Percentiles rank a stretch among this genome's conserved stretches.
These are phyloP conservation scores for Phrynosoma blainvillii DNA, from an alignment of 2,113 vertebrate species.

Conservation along the genomic window DNA sequence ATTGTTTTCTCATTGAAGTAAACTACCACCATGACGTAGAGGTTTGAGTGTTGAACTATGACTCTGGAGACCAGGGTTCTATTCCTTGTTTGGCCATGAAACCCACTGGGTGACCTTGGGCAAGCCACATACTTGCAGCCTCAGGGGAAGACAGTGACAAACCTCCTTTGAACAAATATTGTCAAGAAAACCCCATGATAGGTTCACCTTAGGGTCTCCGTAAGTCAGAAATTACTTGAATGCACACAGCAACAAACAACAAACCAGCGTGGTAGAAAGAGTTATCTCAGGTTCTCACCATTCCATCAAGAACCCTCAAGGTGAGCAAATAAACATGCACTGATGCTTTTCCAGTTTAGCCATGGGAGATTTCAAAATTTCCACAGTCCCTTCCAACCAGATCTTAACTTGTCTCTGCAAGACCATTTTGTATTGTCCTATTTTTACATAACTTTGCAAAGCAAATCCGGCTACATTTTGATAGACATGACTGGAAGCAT, in stretches of 20 bases:
- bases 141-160: no score
- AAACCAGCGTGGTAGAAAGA: neutral
- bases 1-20: neutral
- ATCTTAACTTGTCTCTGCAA: neutral
- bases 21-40: no score
- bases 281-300: neutral
- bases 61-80: no score
- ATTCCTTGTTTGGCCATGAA: no score
- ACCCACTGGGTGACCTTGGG: no score
- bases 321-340: neutral
- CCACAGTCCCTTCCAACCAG: neutral
- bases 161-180: no score
- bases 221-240: no score
- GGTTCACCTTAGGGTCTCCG: no score
- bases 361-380: neutral
- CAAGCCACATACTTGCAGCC: no score
- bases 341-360: neutral
- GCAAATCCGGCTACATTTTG: neutral
- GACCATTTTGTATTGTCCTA: neutral
- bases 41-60: no score
- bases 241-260: no score
- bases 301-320: neutral
- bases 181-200: no score
- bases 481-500: neutral
- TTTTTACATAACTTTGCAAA: neutral